phyloP scores from a whole-genome alignment of 1,140 invertebrate genomes.

The Drosophila guanche region DNA sequence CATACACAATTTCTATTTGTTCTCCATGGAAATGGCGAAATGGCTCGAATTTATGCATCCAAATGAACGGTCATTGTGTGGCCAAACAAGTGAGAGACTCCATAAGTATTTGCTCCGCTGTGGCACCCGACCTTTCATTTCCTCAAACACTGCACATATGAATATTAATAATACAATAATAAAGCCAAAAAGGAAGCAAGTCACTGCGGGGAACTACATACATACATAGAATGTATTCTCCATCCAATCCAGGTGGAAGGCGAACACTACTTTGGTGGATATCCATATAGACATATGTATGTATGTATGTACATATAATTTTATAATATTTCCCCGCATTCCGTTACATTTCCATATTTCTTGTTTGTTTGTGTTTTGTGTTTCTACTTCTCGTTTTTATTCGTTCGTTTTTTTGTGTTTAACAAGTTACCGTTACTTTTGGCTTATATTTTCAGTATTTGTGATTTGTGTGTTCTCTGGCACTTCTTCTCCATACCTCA shows the following conservation, averaged over 20 bases:
- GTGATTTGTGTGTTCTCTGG: constrained; percentile 39
- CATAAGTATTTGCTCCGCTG: neutral
- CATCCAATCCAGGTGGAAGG: constrained; percentile 26
- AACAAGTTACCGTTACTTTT: constrained; percentile 66
- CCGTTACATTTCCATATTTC: constrained; percentile 4
- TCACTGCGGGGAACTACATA: constrained; percentile 19
- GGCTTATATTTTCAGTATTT: constrained; percentile 45
- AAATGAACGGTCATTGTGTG: constrained; percentile 22
- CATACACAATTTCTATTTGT: constrained; percentile 4
- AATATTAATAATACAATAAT: constrained; percentile 44
- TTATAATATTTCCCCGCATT: constrained; percentile 44
- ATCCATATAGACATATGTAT: constrained; percentile 5
- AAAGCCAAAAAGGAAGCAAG: constrained; percentile 1
- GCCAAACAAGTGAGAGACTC: constrained; percentile 2
- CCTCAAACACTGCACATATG: constrained; percentile 29
- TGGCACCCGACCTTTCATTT: constrained; percentile 15
- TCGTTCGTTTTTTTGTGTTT: constrained; percentile 54
- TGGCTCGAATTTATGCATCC: neutral
- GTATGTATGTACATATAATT: neutral
- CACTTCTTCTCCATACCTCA: constrained; percentile 6
- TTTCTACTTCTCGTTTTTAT: constrained; percentile 7
- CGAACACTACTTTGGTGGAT: constrained; percentile 13
- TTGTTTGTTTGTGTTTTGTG: too few relatives aligned
- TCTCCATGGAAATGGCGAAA: constrained; percentile 16
- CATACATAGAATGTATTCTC: too few relatives aligned